phyloP scores from a whole-genome alignment of 2,797 vertebrate species.

The Epinephelus coioides region DNA sequence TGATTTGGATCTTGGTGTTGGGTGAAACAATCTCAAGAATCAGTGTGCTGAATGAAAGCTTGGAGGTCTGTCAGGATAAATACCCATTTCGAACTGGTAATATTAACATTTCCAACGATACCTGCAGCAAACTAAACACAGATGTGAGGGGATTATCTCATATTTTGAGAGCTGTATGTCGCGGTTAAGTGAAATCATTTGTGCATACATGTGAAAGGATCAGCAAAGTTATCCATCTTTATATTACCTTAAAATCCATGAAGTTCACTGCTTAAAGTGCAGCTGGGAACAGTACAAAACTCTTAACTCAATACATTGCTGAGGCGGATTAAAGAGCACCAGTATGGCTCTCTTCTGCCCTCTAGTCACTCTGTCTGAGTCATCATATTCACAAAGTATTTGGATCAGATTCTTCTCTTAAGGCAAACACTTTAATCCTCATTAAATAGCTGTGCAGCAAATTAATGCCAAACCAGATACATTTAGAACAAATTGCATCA shows the following conservation, averaged over 20 bases:
- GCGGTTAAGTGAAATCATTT: conserved; percentile 43
- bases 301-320: conserved; percentile 31
- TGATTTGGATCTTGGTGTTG: conserved; percentile 49
- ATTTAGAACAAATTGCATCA: conserved; percentile 23
- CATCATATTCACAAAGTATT: conserved; percentile 51
- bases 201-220: conserved; percentile 47
- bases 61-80: conserved; percentile 69
- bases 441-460: conserved; percentile 65
- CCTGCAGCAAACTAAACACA: conserved; percentile 72
- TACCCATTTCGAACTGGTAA: conserved; percentile 38
- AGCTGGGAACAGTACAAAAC: conserved; percentile 23
- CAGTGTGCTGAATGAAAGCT: conserved; percentile 53
- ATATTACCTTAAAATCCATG: conserved; percentile 45
- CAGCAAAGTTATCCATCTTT: conserved; percentile 55
- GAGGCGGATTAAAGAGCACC: conserved; percentile 25
- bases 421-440: conserved; percentile 62
- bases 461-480: conserved; percentile 65
- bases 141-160: conserved; percentile 63
- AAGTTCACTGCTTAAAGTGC: conserved; percentile 40
- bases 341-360: conserved; percentile 79
- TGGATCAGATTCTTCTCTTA: conserved; percentile 48
- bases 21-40: conserved; percentile 52
- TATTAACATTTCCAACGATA: conserved; percentile 71
- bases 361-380: conserved; percentile 63
- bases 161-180: conserved; percentile 47